A percentile compares a stretch with the other conserved stretches of the same genome.
These are phyloP conservation scores for Hymenochirus boettgeri DNA, from an alignment of 2,113 vertebrate genomes.

Conservation along the genomic window DNA sequence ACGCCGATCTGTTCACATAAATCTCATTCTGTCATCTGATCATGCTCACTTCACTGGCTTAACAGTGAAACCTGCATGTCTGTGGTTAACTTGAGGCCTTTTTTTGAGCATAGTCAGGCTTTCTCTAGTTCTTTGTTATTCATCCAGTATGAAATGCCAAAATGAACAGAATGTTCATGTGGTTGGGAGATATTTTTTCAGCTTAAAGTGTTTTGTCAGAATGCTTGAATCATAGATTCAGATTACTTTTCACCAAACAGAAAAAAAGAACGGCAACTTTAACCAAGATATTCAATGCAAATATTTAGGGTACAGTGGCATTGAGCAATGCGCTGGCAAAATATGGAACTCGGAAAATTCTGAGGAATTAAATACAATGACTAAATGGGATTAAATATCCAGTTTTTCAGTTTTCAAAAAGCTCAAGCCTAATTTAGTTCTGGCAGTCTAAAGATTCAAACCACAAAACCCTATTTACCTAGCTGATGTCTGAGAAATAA, in stretches of 20 bases:
- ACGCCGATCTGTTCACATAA: not conserved
- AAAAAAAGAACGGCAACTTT: too few species aligned
- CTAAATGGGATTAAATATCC: too few species aligned
- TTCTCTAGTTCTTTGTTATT: constrained; percentile 22
- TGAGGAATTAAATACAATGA: too few species aligned
- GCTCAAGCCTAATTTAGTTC: too few species aligned
- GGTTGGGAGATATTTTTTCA: constrained; percentile 31
- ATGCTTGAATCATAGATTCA: constrained; percentile 7
- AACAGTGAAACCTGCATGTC: not conserved
- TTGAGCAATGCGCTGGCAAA: constrained; percentile 8
- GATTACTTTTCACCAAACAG: constrained; percentile 19
- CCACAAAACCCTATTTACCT: too few species aligned
- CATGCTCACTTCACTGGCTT: constrained; percentile 5
- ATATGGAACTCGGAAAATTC: not conserved
- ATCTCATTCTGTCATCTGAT: constrained; percentile 21
- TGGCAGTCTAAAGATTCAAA: too few species aligned
- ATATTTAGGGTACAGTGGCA: constrained; percentile 4
- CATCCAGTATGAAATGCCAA: constrained; percentile 11
- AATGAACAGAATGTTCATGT: constrained; percentile 13
- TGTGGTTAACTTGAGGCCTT: not conserved
- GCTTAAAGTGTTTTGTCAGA: constrained; percentile 17
- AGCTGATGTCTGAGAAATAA: too few species aligned
- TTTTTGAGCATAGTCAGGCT: constrained; percentile 10
- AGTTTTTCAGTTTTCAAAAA: too few species aligned
- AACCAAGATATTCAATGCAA: too few species aligned